A percentile compares a stretch with the other conserved stretches of the same genome.
These are phyloP conservation scores for Pogonocichla stellata DNA, from an alignment of 2,113 vertebrate species.

Conservation along the genomic window DNA sequence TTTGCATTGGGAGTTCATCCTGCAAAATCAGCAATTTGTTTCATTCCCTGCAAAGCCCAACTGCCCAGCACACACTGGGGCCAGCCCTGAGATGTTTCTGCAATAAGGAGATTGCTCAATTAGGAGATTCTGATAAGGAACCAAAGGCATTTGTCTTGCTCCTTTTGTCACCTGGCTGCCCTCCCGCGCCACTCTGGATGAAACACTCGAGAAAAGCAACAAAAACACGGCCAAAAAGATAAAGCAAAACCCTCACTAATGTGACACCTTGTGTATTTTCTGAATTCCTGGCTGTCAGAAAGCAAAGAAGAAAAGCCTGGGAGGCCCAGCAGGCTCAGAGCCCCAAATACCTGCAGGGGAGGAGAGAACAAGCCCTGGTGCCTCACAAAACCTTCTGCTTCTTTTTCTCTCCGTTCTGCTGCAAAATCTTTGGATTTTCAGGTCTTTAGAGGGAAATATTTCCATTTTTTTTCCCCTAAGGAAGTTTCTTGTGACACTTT, in stretches of 20 bases:
- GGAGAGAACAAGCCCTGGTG: not conserved
- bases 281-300: slow-evolving; percentile 39
- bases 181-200: not conserved
- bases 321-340: not conserved
- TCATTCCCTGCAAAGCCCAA: not conserved
- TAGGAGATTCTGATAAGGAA: not conserved
- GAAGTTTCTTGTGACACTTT: fast-evolving
- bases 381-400: not conserved
- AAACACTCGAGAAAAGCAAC: not conserved
- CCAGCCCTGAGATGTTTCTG: not conserved
- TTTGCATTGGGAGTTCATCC: not conserved
- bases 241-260: not conserved
- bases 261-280: not conserved
- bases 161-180: not conserved
- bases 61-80: not conserved
- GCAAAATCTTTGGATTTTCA: not conserved
- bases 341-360: not conserved
- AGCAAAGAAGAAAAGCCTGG: not conserved
- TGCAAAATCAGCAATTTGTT: slow-evolving; percentile 13
- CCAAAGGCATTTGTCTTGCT: not conserved
- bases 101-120: not conserved
- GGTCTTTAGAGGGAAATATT: fast-evolving
- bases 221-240: slow-evolving; percentile 12
- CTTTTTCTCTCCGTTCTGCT: not conserved
- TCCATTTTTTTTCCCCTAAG: not conserved